Evolutionary conservation across 2,797 vertebrate species (phyloP).

Genomic region (Danio choprae): DNA sequence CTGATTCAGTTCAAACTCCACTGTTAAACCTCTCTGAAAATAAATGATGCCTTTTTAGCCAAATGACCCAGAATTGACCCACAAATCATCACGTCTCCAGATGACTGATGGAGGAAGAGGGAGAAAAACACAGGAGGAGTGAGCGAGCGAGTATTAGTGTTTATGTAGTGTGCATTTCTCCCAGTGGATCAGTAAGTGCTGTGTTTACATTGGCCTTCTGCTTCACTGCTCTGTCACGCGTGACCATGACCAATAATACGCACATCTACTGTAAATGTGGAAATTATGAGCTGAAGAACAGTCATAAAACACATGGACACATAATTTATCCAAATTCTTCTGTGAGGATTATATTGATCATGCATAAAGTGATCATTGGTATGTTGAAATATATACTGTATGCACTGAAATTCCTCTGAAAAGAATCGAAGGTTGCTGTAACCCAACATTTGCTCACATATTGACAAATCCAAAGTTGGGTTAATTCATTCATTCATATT

Average conservation of each 20-base stretch:
- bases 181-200: conserved; percentile 32
- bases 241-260: background rate
- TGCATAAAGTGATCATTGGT: no score
- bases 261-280: background rate
- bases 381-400: no score
- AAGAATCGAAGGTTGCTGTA: no score
- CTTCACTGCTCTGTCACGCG: background rate
- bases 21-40: conserved; percentile 7
- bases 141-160: background rate
- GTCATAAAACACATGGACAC: background rate
- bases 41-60: conserved; percentile 13
- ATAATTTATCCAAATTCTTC: background rate
- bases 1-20: background rate
- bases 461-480: no score
- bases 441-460: no score
- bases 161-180: conserved; percentile 28
- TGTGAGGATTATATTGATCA: no score
- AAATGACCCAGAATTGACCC: background rate
- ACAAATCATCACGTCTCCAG: background rate
- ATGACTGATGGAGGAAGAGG: conserved; percentile 1
- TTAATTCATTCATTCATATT: no score
- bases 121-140: conserved; percentile 20
- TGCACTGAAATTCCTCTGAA: no score
- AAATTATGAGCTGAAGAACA: background rate
- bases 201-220: conserved; percentile 41